Conservation (phyloP, 2,797 vertebrate species). For the Diplodus puntazzo region DNA sequence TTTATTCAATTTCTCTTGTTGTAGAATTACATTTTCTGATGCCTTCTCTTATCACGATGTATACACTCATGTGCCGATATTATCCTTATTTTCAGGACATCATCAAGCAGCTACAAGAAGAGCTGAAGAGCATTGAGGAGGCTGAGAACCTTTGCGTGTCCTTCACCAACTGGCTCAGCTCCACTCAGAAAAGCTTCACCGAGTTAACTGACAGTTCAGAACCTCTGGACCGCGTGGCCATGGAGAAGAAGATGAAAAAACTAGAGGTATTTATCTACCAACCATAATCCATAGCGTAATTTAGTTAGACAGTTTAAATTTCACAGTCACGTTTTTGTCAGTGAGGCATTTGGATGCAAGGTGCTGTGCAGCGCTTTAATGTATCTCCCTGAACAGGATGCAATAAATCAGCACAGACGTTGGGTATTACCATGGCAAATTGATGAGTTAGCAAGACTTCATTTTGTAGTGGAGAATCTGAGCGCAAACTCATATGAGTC, state of each 20-base stretch:
- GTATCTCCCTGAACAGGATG: slow-evolving; percentile 39
- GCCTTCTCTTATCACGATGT: too few species aligned
- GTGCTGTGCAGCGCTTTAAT: not conserved
- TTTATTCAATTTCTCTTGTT: too few species aligned
- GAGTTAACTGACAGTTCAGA: slow-evolving; percentile 85
- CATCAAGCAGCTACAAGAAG: slow-evolving; percentile 93
- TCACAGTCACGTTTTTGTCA: not conserved
- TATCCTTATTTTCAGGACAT: slow-evolving; percentile 86
- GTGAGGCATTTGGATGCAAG: slow-evolving; percentile 24
- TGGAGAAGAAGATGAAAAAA: slow-evolving; percentile 94
- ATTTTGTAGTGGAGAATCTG: slow-evolving; percentile 39
- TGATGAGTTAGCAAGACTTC: slow-evolving; percentile 60
- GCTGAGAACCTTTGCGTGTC: slow-evolving; percentile 88
- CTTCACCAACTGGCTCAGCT: slow-evolving; percentile 91
- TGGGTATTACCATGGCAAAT: slow-evolving; percentile 38
- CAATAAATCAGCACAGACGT: slow-evolving; percentile 51
- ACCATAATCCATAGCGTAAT: not conserved
- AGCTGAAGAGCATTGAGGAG: slow-evolving; percentile 91
- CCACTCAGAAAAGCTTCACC: slow-evolving; percentile 88
- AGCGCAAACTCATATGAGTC: slow-evolving; percentile 47
- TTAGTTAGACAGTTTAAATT: slow-evolving; percentile 9
- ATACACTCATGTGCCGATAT: too few species aligned
- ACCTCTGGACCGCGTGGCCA: slow-evolving; percentile 86
- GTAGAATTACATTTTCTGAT: too few species aligned
- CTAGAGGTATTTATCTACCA: slow-evolving; percentile 88